Base-by-base conservation (phyloP, 2,888 invertebrate species). In the Ernsta delagoae region DNA sequence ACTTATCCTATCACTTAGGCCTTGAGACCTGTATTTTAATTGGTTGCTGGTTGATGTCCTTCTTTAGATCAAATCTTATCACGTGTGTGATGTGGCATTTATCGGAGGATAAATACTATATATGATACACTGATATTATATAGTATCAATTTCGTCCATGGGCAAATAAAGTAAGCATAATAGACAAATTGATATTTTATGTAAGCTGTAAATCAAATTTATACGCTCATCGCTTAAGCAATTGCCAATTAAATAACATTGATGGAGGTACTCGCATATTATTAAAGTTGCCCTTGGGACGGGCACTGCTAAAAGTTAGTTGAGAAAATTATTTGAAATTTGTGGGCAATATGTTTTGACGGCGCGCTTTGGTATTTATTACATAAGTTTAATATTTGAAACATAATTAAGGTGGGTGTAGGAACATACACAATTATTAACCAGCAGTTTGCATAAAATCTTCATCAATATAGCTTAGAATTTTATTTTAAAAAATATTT, bases 261-360 rank as follows among this genome's bases (percentile, higher is more conserved):
- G 57, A 56, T 50, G 70, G 66, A 70, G 53, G 69, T n/a, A n/a
- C n/a, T n/a, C n/a, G n/a, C 57, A 61, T 67, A 59, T 59, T 41
- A 70, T 65, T 71, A 48, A 74, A 73, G 65, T 72, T 69, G 59
- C 60, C 65, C 62, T 57, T 54, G 54, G 34, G 34, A 54, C 7
- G 24, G 9, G 48, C n/a, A 54, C 53, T 54, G 50, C 50, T 48
- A n/a, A 50, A 65, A 65, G 39, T 59, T 39, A 50, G 16, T 59
- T 59, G 41, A 59, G 65, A 50, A 57, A 65, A 24, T 65, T 24
- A 54, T 11, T 39, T 12, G 24, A 65, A 31, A 31, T 39, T 43
- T 31, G 8, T 24, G 36, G 45, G 34, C 36, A 56, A 45, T 54
- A 36, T 12, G 34, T 64, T 64, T 43, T 9, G 36, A 39, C 41